A percentile compares a stretch with the other conserved stretches of the same genome.
Conservation (phyloP, 2,888 invertebrate species). For the Allophyes oxyacanthae region DNA sequence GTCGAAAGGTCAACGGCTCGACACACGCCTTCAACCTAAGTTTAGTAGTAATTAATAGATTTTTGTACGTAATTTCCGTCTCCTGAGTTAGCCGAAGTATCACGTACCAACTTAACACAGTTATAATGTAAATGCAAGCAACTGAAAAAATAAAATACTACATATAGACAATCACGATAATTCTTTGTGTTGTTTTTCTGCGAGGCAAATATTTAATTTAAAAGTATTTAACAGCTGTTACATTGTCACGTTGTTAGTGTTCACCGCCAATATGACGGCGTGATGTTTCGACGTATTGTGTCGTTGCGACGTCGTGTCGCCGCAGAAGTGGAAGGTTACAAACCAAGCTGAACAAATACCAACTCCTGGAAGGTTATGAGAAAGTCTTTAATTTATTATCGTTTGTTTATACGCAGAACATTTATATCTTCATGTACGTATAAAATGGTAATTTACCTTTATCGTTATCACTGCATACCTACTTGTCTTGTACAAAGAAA, state of each 20-base stretch:
- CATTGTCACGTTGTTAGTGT: slow-evolving; percentile 12
- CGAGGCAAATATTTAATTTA: slow-evolving; percentile 7
- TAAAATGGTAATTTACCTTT: slow-evolving; percentile 23
- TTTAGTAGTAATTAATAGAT: slow-evolving; percentile 10
- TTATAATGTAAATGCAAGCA: slow-evolving; percentile 1
- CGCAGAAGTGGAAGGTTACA: slow-evolving; percentile 38
- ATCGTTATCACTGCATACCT: slow-evolving; percentile 12
- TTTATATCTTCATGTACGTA: slow-evolving; percentile 9
- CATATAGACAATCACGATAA: neutral
- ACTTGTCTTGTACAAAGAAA: slow-evolving; percentile 17
- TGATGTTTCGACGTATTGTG: slow-evolving; percentile 9
- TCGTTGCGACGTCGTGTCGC: slow-evolving; percentile 33
- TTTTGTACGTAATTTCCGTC: slow-evolving; percentile 2
- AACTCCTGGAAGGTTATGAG: slow-evolving; percentile 13
- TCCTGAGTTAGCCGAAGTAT: neutral
- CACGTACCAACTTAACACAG: neutral
- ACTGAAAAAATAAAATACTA: neutral
- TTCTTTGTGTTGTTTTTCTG: slow-evolving; percentile 5
- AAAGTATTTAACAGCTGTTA: slow-evolving; percentile 12
- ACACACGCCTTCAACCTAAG: slow-evolving; percentile 40
- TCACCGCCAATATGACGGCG: neutral
- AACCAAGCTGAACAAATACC: slow-evolving; percentile 45
- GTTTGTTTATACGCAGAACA: slow-evolving; percentile 28
- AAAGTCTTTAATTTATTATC: slow-evolving; percentile 41
- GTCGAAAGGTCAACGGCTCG: slow-evolving; percentile 71